Evolutionary conservation across 2,113 vertebrate species (phyloP).

Genomic region (Phalacrocorax carbo): DNA sequence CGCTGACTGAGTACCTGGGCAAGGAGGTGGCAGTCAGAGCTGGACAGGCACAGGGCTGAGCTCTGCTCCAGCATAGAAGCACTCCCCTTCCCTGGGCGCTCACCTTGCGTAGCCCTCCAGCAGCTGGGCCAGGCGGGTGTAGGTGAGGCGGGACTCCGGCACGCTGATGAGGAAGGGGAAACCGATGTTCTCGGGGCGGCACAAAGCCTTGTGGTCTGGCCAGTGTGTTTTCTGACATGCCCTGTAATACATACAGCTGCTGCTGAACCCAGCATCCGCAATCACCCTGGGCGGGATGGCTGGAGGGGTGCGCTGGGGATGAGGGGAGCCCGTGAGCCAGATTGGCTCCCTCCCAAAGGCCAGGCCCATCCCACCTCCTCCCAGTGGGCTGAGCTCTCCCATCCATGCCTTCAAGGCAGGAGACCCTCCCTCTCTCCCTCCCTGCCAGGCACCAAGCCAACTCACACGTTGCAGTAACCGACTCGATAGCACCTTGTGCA

Average conservation of each 20-base stretch:
- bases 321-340: fast-evolving
- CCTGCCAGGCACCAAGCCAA: not conserved
- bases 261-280: not conserved
- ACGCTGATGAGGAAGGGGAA: conserved; percentile 94
- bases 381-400: not conserved
- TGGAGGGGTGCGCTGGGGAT: not conserved
- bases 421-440: not conserved
- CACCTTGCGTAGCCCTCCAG: conserved; percentile 95
- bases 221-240: conserved; percentile 93
- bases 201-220: conserved; percentile 88
- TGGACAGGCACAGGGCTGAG: not conserved
- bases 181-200: conserved; percentile 92
- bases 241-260: conserved; percentile 63
- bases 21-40: not conserved
- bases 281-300: not conserved
- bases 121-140: conserved; percentile 86
- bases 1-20: conserved; percentile 89
- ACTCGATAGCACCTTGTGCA: conserved; percentile 97
- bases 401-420: not conserved
- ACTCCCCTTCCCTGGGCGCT: not conserved
- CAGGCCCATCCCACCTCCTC: not conserved
- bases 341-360: not conserved
- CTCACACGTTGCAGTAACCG: conserved; percentile 98
- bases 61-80: not conserved
- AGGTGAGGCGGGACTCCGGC: conserved; percentile 90